Evolutionary conservation across 1,140 invertebrate genomes (phyloP).

Genomic region (Leptinotarsa defecta): DNA sequence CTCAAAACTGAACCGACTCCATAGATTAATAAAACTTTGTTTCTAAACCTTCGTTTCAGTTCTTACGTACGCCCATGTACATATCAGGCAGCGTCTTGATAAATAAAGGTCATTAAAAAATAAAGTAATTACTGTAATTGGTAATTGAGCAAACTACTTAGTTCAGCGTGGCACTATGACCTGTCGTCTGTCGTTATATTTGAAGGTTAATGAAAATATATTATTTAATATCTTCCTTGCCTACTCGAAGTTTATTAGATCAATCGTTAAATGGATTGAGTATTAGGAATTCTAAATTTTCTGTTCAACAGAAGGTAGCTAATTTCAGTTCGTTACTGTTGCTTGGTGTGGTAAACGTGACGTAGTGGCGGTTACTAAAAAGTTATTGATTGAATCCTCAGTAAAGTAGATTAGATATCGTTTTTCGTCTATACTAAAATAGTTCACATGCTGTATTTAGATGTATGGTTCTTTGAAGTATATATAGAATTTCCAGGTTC

Average conservation of each 20-base stretch:
- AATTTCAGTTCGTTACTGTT: not conserved
- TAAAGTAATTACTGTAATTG: conserved; percentile 16
- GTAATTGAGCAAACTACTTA: conserved; percentile 2
- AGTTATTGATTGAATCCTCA: no score
- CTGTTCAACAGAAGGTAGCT: not conserved
- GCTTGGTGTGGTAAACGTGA: not conserved
- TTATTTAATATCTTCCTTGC: conserved; percentile 9
- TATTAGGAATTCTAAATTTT: not conserved
- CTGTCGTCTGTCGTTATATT: not conserved
- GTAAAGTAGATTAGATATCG: no score
- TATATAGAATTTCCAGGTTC: no score
- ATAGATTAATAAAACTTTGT: no score
- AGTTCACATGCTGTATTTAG: no score
- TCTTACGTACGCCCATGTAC: no score
- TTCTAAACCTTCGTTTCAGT: no score
- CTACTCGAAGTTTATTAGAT: not conserved
- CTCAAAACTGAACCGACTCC: no score
- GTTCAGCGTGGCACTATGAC: not conserved
- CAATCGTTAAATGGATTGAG: conserved; percentile 14
- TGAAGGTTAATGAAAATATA: conserved; percentile 16
- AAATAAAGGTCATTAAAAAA: conserved; percentile 10
- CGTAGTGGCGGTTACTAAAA: not conserved
- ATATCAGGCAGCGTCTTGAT: conserved; percentile 5
- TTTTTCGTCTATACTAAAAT: no score
- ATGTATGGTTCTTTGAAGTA: no score